Base-by-base conservation (phyloP, 2,797 vertebrate species). In the Aselliscus stoliczkanus region DNA sequence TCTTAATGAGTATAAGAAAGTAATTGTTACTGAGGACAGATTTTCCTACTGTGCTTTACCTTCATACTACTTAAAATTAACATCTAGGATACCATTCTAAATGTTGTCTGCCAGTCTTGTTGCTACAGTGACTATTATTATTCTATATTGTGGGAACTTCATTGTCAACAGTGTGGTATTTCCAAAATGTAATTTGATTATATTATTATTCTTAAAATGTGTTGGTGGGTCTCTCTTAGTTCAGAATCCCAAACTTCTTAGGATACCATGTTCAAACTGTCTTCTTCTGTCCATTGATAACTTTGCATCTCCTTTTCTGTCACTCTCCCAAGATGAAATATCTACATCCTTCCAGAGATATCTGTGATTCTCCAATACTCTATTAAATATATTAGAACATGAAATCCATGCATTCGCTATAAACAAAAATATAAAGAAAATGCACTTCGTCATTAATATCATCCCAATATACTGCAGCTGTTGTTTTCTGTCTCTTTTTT, bases 371-470 rank as follows among this genome's bases (percentile, higher is more conserved):
- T 80, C 31, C 5, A 60, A 11, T 2, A 29, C 9, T 5, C 27
- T 90, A 17, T 39, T 52, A 58, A 65, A 23, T 50, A 69, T 15
- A 47, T 25, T 2, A 64, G 18, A 34, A 82, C 8, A 15, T 21
- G n/a, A 83, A 76, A 1, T 1, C 7, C 27, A 72, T 29, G 15
- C 2, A 50, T 34, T 62, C 62, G 15, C 79, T 83, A 79, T 1
- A 23, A 88, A 14, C n/a, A 82, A 95, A 94, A 73, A n/a, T 58
- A 79, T 47, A 84, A 72, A 92, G 47, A 87, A 77, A 83, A 65
- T 60, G 4, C 67, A 44, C 13, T 39, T 75, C 39, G 14, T 42
- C 29, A 52, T 82, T 81, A 82, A 56, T 2, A 34, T 21, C 12
- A 85, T 60, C 20, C 2, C 11, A 73, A 23, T 39, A 82, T 73